These are phyloP conservation scores for Gulo gulo DNA, from an alignment of 2,113 vertebrate species.

Conservation along the genomic window DNA sequence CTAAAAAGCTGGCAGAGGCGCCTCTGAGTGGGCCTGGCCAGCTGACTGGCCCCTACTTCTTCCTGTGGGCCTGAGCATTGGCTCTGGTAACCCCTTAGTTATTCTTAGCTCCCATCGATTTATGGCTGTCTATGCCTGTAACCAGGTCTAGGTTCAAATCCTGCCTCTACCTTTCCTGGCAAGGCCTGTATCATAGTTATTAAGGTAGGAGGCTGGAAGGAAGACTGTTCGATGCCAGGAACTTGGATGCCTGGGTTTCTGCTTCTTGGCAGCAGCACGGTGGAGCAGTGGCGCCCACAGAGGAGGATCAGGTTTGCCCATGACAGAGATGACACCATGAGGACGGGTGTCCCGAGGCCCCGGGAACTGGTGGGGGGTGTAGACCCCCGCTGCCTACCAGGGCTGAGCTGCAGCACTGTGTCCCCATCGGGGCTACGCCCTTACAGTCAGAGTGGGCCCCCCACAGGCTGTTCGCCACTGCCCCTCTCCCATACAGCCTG, in stretches of 20 bases:
- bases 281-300: not conserved
- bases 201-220: not conserved
- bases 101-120: not conserved
- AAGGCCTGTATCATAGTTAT: not conserved
- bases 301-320: not conserved
- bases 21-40: not conserved
- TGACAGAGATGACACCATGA: not conserved
- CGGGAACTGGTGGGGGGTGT: too few relatives aligned
- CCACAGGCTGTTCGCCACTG: not conserved
- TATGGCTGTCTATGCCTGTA: not conserved
- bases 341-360: rapidly evolving
- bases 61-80: not conserved
- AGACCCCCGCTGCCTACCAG: not conserved
- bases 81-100: not conserved
- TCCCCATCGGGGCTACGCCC: too few relatives aligned
- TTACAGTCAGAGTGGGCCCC: not conserved
- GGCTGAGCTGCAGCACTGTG: rapidly evolving
- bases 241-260: not conserved
- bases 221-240: rapidly evolving
- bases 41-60: not conserved
- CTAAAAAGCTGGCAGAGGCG: rapidly evolving
- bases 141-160: not conserved
- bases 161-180: not conserved
- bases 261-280: not conserved
- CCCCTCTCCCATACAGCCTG: constrained; percentile 61